A percentile compares a stretch with the other conserved stretches of the same genome.
Conservation (phyloP, 2,113 vertebrate genomes). For the Tragelaphus scriptus region DNA sequence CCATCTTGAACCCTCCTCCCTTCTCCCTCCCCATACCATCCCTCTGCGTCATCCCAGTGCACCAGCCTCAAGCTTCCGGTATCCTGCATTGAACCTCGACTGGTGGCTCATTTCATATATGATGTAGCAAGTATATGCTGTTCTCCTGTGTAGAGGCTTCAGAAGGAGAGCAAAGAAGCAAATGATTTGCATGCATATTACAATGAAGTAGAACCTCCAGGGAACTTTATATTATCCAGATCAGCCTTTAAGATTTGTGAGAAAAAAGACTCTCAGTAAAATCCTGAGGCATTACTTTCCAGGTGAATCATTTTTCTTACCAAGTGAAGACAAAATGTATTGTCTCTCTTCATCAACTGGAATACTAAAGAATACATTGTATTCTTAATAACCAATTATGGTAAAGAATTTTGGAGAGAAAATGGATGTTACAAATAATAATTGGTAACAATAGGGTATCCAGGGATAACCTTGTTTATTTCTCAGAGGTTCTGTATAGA, state of each 20-base stretch:
- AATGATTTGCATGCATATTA: neutral
- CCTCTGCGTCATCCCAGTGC: too few species aligned
- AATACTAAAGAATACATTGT: neutral
- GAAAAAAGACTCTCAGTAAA: neutral
- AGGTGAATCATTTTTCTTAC: neutral
- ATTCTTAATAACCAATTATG: neutral
- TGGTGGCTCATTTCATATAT: too few species aligned
- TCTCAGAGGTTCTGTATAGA: neutral
- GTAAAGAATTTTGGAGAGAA: neutral
- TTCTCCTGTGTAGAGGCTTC: neutral
- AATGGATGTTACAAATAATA: neutral
- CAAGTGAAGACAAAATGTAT: neutral
- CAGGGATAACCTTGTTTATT: neutral
- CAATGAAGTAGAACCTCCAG: neutral
- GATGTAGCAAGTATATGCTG: neutral
- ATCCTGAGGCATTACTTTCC: neutral
- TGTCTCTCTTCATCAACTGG: neutral
- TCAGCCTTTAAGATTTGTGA: neutral
- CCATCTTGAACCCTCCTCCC: too few species aligned
- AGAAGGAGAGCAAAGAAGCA: neutral
- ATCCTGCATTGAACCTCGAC: too few species aligned
- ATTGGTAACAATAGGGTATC: neutral
- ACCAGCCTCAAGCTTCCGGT: too few species aligned
- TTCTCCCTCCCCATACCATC: too few species aligned
- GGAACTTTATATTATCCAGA: neutral